A percentile compares a stretch with the other conserved stretches of the same genome.
Conservation (phyloP, 2,888 invertebrate species). For the Chloromyia formosa region DNA sequence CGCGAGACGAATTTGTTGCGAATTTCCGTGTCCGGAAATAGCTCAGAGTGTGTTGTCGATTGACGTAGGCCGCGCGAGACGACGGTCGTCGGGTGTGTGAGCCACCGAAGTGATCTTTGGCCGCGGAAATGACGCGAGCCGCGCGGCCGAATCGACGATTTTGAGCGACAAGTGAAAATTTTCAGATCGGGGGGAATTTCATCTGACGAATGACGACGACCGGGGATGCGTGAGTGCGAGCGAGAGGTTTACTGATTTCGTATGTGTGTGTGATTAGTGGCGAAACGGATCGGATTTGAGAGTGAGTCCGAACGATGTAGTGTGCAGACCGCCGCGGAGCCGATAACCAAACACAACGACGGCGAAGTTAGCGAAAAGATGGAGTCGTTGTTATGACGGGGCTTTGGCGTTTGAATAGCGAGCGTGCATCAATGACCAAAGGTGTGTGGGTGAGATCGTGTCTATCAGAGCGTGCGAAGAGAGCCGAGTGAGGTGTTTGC, state of each 20-base stretch:
- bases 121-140: conserved; percentile 1
- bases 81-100: too few relatives aligned
- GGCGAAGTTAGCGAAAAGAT: neutral
- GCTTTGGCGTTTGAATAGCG: conserved; percentile 23
- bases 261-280: neutral
- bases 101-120: neutral
- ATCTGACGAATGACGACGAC: neutral
- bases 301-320: conserved; percentile 28
- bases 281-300: neutral
- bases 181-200: conserved; percentile 10
- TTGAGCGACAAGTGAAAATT: conserved; percentile 16
- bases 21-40: conserved; percentile 24
- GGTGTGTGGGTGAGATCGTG: conserved; percentile 24
- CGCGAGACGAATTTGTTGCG: conserved; percentile 16
- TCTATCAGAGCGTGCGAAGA: neutral
- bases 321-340: neutral
- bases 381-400: conserved; percentile 32
- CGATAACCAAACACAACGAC: neutral
- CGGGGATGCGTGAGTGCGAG: conserved; percentile 11
- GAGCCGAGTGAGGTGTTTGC: neutral
- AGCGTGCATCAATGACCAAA: conserved; percentile 17
- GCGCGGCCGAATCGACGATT: neutral
- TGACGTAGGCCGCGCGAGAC: neutral
- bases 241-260: neutral
- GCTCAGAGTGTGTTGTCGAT: neutral